These are phyloP conservation scores for Epinephelus cyanopodus DNA, from an alignment of 2,113 vertebrate species.

Conservation along the genomic window DNA sequence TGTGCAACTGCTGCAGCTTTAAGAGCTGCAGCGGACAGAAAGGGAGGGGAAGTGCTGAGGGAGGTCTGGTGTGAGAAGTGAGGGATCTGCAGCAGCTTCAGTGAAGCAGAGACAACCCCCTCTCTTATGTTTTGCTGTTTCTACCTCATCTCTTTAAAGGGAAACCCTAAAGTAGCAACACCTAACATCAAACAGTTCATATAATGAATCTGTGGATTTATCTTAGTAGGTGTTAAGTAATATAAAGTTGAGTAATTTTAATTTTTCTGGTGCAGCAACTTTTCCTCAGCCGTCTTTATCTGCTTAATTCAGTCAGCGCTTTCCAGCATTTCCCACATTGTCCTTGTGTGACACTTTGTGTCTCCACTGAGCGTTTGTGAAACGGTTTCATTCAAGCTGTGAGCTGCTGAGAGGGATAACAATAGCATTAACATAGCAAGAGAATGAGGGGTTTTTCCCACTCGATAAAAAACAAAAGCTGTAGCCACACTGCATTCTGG, in stretches of 20 bases:
- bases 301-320: not conserved
- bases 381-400: constrained; percentile 19
- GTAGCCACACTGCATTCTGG: not conserved
- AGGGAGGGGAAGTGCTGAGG: not conserved
- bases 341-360: constrained; percentile 6
- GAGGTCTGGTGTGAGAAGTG: not conserved
- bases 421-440: constrained; percentile 40
- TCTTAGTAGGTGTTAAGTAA: not conserved
- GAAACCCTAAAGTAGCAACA: not conserved
- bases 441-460: not conserved
- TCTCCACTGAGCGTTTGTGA: constrained; percentile 1
- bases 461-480: constrained; percentile 12
- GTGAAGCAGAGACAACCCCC: not conserved
- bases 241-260: not conserved
- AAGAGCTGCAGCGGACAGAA: not conserved
- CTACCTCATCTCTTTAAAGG: not conserved
- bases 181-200: not conserved
- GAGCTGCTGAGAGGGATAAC: constrained; percentile 10
- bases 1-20: rapidly evolving
- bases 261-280: not conserved
- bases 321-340: constrained; percentile 10
- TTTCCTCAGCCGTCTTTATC: not conserved
- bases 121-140: not conserved
- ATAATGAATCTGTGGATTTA: not conserved
- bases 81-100: not conserved